Conservation (phyloP, 1,140 invertebrate species). For the Ganaspis sp. region DNA sequence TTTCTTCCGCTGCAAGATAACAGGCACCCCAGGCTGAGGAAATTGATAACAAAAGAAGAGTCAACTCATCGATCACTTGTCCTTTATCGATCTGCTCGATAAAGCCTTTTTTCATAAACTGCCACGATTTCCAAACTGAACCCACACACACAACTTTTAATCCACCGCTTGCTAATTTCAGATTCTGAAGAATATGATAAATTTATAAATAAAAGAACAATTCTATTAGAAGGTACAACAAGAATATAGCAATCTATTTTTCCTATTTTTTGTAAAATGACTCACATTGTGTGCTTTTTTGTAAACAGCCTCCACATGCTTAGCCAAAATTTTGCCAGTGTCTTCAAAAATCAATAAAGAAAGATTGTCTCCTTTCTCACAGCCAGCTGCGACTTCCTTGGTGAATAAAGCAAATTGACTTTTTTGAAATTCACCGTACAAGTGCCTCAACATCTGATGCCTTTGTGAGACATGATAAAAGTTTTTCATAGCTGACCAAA, state of each 20-base stretch:
- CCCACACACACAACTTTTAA: constrained; percentile 94
- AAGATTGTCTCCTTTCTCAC: constrained; percentile 83
- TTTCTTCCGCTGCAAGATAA: constrained; percentile 82
- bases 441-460: constrained; percentile 82
- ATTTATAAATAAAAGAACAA: background rate
- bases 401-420: constrained; percentile 87
- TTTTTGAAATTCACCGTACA: constrained; percentile 92
- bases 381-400: constrained; percentile 83
- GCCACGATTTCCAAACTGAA: constrained; percentile 97
- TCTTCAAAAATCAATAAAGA: constrained; percentile 85
- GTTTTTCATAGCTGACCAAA: constrained; percentile 85
- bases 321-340: constrained; percentile 86
- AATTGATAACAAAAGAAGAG: constrained; percentile 80
- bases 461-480: constrained; percentile 88
- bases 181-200: constrained; percentile 66
- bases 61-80: constrained; percentile 77
- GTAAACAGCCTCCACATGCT: constrained; percentile 83
- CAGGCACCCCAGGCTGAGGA: constrained; percentile 85
- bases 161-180: constrained; percentile 79
- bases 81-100: constrained; percentile 76
- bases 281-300: constrained; percentile 81
- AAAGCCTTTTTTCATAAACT: constrained; percentile 85
- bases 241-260: too few species aligned
- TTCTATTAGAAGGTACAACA: too few species aligned
- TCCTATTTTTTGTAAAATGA: constrained; percentile 40